Evolutionary conservation across 1,140 invertebrate genomes (phyloP).

Genomic region (Orchestia grillus): DNA sequence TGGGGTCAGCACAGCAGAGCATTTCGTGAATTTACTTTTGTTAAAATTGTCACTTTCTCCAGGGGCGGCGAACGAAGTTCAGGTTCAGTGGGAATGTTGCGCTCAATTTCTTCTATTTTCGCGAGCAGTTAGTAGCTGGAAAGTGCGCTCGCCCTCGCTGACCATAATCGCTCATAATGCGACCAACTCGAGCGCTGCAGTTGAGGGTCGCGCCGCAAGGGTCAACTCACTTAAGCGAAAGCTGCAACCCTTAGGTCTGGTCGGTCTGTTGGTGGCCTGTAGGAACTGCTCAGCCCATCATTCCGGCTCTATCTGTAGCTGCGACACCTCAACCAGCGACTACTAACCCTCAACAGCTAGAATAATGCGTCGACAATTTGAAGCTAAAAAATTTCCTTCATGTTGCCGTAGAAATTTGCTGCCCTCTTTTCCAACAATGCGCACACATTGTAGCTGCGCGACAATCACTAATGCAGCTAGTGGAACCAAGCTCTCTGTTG

Average conservation of each 20-base stretch:
- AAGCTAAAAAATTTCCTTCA: no score
- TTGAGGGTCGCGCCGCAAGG: background rate
- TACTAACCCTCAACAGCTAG: background rate
- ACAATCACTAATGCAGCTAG: background rate
- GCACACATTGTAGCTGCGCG: background rate
- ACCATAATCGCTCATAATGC: background rate
- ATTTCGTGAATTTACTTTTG: background rate
- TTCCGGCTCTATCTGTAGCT: background rate
- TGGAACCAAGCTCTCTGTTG: background rate
- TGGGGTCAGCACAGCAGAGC: background rate
- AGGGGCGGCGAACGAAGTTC: background rate
- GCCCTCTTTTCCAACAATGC: background rate
- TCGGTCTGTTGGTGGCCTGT: background rate
- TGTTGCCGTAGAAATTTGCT: no score
- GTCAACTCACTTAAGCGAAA: slow-evolving; percentile 7
- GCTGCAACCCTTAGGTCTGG: background rate
- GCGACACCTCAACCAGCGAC: background rate
- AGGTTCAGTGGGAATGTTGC: background rate
- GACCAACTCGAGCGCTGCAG: background rate
- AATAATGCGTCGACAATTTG: no score
- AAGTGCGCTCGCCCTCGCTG: background rate
- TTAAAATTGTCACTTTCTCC: background rate
- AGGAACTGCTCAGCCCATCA: background rate
- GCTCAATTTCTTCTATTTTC: background rate
- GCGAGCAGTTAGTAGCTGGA: background rate